These are phyloP conservation scores for Saccostrea echinata DNA, from an alignment of 1,140 invertebrate species.

Conservation along the genomic window DNA sequence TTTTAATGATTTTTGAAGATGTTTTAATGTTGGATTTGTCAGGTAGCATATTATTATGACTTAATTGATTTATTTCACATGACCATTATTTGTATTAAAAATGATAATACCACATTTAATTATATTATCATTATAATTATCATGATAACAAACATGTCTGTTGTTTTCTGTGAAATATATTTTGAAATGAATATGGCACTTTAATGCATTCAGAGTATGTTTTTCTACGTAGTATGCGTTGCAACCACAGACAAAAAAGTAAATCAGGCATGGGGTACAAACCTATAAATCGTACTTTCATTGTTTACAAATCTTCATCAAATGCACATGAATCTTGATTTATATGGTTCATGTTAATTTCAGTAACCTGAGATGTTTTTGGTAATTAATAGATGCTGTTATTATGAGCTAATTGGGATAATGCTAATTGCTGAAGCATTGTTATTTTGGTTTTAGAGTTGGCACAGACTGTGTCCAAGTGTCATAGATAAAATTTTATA, in stretches of 20 bases:
- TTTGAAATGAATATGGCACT: background rate
- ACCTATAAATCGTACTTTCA: slow-evolving; percentile 12
- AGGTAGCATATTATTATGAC: too few species aligned
- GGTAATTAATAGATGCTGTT: slow-evolving; percentile 13
- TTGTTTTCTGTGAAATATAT: too few species aligned
- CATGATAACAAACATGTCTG: too few species aligned
- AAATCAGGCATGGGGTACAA: background rate
- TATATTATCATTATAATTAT: too few species aligned
- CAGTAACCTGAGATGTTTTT: background rate
- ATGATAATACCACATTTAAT: too few species aligned
- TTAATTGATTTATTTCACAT: too few species aligned
- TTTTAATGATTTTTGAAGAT: too few species aligned
- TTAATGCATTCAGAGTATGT: too few species aligned
- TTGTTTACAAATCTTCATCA: slow-evolving; percentile 39
- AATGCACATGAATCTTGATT: slow-evolving; percentile 24
- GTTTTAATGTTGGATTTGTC: too few species aligned
- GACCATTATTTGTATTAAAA: too few species aligned
- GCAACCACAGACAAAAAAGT: background rate
- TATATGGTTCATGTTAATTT: slow-evolving; percentile 1
- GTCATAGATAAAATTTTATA: background rate
- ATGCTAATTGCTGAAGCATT: slow-evolving; percentile 18
- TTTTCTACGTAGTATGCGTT: background rate
- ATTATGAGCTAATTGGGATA: slow-evolving; percentile 30
- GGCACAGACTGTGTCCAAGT: slow-evolving; percentile 17
- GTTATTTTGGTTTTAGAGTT: slow-evolving; percentile 7